Base-by-base conservation (phyloP, 2,888 invertebrate species). In the Drosophila yooni region DNA sequence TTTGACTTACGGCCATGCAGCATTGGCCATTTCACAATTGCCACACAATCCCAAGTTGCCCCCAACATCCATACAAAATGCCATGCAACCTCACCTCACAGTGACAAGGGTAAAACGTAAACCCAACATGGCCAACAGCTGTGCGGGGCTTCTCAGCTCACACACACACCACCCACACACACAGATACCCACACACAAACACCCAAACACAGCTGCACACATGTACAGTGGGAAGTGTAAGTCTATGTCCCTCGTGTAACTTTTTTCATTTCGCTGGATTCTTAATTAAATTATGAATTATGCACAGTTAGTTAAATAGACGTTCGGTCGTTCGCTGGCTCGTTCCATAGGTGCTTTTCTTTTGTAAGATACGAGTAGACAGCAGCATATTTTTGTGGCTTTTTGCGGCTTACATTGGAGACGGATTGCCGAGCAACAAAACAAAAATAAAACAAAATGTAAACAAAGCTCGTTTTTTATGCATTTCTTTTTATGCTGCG, bases 231-330 rank as follows among this genome's bases (percentile, higher is more conserved):
- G 51, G 36, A 8, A 25, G 43, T 46, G 53, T 64, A 58, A 53
- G 59, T 76, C 80, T 81, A 76, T 91, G 91, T 82, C 83, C 91
- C 91, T 81, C 71, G 75, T 83, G 82, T 79, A 83, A 86, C 82
- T 91, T 88, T 90, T 88, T 90, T 91, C 92, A 90, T 91, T 92
- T 90, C 89, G 91, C 76, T 86, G 92, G 82, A 86, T 91, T 91
- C 92, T 92, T 91, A 91, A 91, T 91, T 91, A 91, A 91, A 91
- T 91, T 91, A 91, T 92, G 91, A 91, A 91, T 91, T 91, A 91
- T 91, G 91, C 91, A 91, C 92, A 92, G 90, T 89, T 90, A 91
- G 92, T 91, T 91, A 92, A 90, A 88, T 92, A 92, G 91, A 91
- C 88, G 88, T 83, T 78, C 80, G 62, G 34, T 31, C 38, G 36